These are phyloP conservation scores for Eudasyphora cyanicolor DNA, from an alignment of 2,888 invertebrate genomes.

Conservation along the genomic window DNA sequence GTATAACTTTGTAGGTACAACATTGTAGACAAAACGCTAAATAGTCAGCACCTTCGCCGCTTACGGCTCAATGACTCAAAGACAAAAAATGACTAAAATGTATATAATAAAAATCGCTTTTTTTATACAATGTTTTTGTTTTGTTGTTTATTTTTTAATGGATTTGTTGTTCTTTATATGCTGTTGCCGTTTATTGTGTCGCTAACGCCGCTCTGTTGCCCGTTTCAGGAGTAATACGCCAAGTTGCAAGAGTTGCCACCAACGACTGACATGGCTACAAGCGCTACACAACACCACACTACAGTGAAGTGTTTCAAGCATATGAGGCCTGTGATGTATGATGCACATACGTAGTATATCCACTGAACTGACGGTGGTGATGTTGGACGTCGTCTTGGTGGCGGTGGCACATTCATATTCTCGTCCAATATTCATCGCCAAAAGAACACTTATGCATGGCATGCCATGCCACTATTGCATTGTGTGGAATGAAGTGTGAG, in stretches of 20 bases:
- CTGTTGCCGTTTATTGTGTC: background rate
- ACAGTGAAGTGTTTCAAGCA: background rate
- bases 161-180: constrained; percentile 45
- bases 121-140: constrained; percentile 14
- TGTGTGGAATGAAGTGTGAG: background rate
- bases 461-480: background rate
- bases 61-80: constrained; percentile 57
- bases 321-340: background rate
- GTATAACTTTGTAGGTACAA: no score
- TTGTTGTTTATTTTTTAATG: constrained; percentile 47
- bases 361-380: background rate
- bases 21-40: constrained; percentile 3
- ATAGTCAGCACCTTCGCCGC: background rate
- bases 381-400: background rate
- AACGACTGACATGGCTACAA: constrained; percentile 45
- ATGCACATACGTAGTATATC: background rate
- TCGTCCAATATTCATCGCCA: background rate
- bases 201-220: constrained; percentile 15
- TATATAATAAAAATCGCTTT: constrained; percentile 6
- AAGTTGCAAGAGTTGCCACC: constrained; percentile 40
- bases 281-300: background rate
- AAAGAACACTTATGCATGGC: background rate
- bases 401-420: constrained; percentile 7
- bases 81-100: constrained; percentile 8
- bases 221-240: constrained; percentile 7